Evolutionary conservation across 2,113 vertebrate species (phyloP).

Genomic region (Aptenodytes patagonicus): DNA sequence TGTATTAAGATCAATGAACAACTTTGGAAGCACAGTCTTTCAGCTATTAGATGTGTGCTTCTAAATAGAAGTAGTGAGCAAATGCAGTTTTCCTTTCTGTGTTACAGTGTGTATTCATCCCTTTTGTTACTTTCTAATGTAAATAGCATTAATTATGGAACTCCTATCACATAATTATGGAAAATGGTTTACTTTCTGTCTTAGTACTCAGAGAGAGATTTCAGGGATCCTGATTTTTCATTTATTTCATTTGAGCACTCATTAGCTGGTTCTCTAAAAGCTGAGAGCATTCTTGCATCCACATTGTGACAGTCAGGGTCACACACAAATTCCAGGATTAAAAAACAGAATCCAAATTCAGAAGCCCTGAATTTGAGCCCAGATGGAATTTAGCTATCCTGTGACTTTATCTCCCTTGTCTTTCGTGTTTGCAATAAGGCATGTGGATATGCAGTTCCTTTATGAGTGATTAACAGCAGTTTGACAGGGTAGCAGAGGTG

Average conservation of each 20-base stretch:
- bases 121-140: slow-evolving; percentile 60
- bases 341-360: background rate
- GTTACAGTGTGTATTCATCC: slow-evolving; percentile 16
- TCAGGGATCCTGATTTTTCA: background rate
- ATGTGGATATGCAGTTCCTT: background rate
- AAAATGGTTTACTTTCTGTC: background rate
- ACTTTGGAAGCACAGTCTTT: background rate
- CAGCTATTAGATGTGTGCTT: background rate
- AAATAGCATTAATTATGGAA: slow-evolving; percentile 63
- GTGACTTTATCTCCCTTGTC: background rate
- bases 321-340: background rate
- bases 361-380: background rate
- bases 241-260: background rate
- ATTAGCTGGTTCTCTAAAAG: background rate
- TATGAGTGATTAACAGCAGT: background rate
- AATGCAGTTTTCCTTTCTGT: slow-evolving; percentile 31
- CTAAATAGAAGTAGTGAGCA: slow-evolving; percentile 39
- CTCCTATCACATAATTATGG: background rate
- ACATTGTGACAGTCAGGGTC: background rate
- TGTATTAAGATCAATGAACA: background rate
- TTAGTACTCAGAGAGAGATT: background rate
- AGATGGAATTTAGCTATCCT: background rate
- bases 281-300: background rate
- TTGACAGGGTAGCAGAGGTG: background rate
- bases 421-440: background rate